phyloP scores from a whole-genome alignment of 2,888 invertebrate species.

The Pristionchus fissidentatus region DNA sequence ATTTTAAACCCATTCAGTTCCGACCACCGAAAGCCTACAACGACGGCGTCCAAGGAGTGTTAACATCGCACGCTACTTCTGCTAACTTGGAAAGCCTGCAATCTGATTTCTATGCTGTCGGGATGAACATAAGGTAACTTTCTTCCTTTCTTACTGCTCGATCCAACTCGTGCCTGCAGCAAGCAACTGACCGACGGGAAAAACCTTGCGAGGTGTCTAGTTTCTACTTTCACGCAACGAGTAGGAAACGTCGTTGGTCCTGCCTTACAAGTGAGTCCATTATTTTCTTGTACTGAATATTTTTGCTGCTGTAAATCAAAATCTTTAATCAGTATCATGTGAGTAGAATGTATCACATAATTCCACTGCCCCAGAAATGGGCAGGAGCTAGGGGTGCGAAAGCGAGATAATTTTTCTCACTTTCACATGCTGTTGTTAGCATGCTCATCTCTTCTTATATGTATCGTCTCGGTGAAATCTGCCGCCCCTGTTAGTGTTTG shows the following conservation, averaged over 20 bases:
- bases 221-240: constrained; percentile 38
- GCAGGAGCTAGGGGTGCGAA: no score
- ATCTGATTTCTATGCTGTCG: constrained; percentile 40
- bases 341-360: no score
- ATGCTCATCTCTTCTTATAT: neutral
- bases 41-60: constrained; percentile 32
- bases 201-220: constrained; percentile 21
- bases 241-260: constrained; percentile 32
- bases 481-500: neutral
- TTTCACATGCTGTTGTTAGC: neutral
- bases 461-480: neutral
- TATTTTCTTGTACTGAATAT: neutral
- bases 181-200: constrained; percentile 22
- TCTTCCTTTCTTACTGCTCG: neutral
- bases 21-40: constrained; percentile 42
- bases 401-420: no score
- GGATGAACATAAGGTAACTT: constrained; percentile 6
- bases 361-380: no score
- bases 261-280: constrained; percentile 21
- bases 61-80: constrained; percentile 30
- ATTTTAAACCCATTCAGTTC: constrained; percentile 4
- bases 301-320: no score
- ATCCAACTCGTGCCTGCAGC: neutral
- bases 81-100: constrained; percentile 41
- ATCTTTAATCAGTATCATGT: no score